Percentiles rank a stretch among this genome's conserved stretches.
These are phyloP conservation scores for Rhamphomyia laevipes DNA, from an alignment of 2,888 invertebrate species.

Conservation along the genomic window DNA sequence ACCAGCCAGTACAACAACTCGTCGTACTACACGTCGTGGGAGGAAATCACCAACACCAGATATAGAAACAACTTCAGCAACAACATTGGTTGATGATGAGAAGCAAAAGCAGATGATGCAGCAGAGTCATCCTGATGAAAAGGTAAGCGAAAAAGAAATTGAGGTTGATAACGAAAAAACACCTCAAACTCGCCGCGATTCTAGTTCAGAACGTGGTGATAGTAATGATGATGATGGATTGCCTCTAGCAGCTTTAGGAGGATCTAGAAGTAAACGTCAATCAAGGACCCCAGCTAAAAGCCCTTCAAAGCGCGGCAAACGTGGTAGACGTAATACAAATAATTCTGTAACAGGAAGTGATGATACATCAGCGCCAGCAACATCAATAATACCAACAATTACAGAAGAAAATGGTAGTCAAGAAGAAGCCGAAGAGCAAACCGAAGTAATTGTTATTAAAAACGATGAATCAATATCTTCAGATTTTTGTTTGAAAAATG, in stretches of 20 bases:
- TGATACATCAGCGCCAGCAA: constrained; percentile 20
- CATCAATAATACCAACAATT: constrained; percentile 21
- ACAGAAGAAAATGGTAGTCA: constrained; percentile 17
- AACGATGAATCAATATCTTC: constrained; percentile 6
- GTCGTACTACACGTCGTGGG: constrained; percentile 38
- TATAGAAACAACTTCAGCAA: constrained; percentile 1
- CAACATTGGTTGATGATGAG: constrained; percentile 4
- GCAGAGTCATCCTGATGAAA: constrained; percentile 31
- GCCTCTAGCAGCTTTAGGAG: not conserved
- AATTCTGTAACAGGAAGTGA: constrained; percentile 6
- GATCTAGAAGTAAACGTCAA: constrained; percentile 17
- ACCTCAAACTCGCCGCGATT: constrained; percentile 7
- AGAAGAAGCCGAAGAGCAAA: not conserved
- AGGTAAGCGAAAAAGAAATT: constrained; percentile 16
- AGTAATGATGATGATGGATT: not conserved
- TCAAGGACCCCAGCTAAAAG: constrained; percentile 12
- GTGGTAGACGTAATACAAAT: not conserved
- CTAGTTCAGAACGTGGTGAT: constrained; percentile 32
- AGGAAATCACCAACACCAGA: constrained; percentile 28
- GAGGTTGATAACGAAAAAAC: constrained; percentile 13
- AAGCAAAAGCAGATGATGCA: constrained; percentile 16
- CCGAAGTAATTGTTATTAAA: not conserved
- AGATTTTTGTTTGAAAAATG: not conserved
- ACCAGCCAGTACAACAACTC: constrained; percentile 20
- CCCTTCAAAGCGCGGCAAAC: no score